A percentile compares a stretch with the other conserved stretches of the same genome.
Conservation (phyloP, 2,888 invertebrate species). For the Fragum whitleyi region DNA sequence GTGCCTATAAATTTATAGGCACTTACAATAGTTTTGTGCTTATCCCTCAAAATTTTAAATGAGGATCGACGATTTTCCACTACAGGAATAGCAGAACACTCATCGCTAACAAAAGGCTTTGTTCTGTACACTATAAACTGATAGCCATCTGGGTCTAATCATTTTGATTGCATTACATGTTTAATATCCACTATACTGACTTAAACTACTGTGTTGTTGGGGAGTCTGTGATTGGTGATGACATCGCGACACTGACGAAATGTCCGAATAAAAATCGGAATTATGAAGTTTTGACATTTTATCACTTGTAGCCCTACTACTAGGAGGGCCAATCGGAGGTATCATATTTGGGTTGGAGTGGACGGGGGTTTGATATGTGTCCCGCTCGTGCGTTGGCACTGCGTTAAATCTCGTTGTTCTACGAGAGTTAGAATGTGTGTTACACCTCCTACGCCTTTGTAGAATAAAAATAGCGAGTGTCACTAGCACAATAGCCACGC, state of each 20-base stretch:
- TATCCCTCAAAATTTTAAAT: too few species aligned
- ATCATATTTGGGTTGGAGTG: conserved; percentile 68
- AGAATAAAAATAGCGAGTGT: conserved; percentile 72
- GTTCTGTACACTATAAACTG: too few species aligned
- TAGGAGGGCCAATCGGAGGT: conserved; percentile 52
- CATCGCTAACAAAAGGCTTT: too few species aligned
- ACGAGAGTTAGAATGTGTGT: conserved; percentile 54
- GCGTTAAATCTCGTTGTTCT: conserved; percentile 71
- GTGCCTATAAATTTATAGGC: too few species aligned
- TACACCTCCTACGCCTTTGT: conserved; percentile 66
- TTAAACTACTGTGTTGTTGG: conserved; percentile 28
- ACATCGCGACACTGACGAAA: conserved; percentile 79
- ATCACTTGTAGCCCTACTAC: conserved; percentile 64
- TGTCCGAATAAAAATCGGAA: conserved; percentile 80
- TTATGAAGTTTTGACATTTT: conserved; percentile 76
- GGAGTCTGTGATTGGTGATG: conserved; percentile 67
- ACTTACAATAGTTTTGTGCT: too few species aligned
- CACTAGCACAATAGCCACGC: conserved; percentile 75
- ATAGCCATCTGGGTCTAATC: too few species aligned
- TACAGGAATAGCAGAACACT: too few species aligned
- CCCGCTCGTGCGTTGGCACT: conserved; percentile 71
- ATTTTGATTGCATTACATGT: background rate
- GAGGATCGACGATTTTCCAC: too few species aligned
- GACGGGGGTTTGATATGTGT: conserved; percentile 45
- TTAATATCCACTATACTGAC: conserved; percentile 19